Conservation (phyloP, 2,888 invertebrate species). For the Agrilus cyanescens region DNA sequence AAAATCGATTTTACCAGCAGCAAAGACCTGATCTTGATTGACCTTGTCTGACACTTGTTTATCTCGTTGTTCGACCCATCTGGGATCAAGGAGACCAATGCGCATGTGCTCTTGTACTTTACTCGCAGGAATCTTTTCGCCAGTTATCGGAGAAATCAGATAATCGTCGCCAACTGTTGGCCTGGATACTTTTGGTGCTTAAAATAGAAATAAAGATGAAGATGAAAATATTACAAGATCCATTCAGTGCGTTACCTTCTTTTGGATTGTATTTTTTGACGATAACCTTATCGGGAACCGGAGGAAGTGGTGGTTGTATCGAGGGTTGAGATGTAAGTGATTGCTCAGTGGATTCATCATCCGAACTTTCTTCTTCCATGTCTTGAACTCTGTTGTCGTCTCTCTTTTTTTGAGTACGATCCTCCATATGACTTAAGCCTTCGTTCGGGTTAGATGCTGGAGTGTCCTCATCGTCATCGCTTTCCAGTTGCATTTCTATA, state of each 20-base stretch:
- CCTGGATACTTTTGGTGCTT: constrained; percentile 44
- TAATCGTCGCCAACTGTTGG: constrained; percentile 69
- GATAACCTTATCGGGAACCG: constrained; percentile 82
- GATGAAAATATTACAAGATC: not conserved
- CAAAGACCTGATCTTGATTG: constrained; percentile 78
- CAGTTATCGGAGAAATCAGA: constrained; percentile 96
- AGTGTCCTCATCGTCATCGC: constrained; percentile 50
- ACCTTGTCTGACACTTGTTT: constrained; percentile 86
- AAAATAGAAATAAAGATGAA: constrained; percentile 12
- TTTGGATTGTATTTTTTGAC: constrained; percentile 98
- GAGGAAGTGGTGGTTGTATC: constrained; percentile 60
- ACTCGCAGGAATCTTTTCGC: constrained; percentile 92
- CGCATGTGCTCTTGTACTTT: constrained; percentile 98
- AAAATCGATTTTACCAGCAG: constrained; percentile 39
- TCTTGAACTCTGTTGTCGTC: constrained; percentile 64
- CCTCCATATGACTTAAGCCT: constrained; percentile 57
- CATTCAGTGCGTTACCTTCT: constrained; percentile 39
- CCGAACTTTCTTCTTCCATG: constrained; percentile 83
- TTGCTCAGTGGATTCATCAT: constrained; percentile 46
- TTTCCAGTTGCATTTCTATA: constrained; percentile 84
- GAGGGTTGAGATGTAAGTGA: constrained; percentile 29
- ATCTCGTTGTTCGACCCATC: constrained; percentile 96
- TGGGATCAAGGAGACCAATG: constrained; percentile 88
- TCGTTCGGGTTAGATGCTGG: constrained; percentile 29
- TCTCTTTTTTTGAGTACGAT: constrained; percentile 36